Conservation (phyloP, 1,140 invertebrate species). For the Orchesella cincta region DNA sequence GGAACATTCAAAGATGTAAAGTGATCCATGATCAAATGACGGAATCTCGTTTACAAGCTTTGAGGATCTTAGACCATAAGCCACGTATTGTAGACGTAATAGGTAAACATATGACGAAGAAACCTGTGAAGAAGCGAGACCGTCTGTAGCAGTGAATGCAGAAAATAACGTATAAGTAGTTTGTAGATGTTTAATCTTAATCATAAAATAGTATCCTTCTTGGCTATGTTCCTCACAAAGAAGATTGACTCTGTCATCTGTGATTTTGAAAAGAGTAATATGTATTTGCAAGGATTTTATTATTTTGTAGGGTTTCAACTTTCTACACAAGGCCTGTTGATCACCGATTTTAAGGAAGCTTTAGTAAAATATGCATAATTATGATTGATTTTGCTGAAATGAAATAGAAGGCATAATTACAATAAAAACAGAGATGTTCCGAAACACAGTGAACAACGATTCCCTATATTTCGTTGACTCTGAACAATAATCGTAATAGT, state of each 20-base stretch:
- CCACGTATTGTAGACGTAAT: constrained; percentile 83
- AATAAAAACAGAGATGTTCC: neutral
- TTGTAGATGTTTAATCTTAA: constrained; percentile 4
- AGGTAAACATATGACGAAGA: constrained; percentile 82
- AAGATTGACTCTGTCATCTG: constrained; percentile 17
- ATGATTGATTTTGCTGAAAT: no score
- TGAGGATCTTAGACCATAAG: constrained; percentile 89
- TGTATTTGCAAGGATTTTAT: neutral
- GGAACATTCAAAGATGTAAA: constrained; percentile 91
- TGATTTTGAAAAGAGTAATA: constrained; percentile 7
- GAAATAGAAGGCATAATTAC: neutral
- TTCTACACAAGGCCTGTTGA: neutral
- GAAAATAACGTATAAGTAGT: constrained; percentile 34
- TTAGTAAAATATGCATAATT: neutral
- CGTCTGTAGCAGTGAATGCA: constrained; percentile 56
- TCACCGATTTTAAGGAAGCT: neutral
- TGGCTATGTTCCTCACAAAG: neutral
- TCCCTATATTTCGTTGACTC: neutral
- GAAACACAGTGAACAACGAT: neutral
- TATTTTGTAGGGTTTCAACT: constrained; percentile 14
- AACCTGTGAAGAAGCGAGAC: constrained; percentile 73
- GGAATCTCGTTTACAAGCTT: constrained; percentile 81
- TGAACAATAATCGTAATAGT: no score
- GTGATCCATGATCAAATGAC: constrained; percentile 87
- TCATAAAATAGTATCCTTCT: constrained; percentile 4